These are phyloP conservation scores for Lochmaea capreae DNA, from an alignment of 2,888 invertebrate genomes.

Conservation along the genomic window DNA sequence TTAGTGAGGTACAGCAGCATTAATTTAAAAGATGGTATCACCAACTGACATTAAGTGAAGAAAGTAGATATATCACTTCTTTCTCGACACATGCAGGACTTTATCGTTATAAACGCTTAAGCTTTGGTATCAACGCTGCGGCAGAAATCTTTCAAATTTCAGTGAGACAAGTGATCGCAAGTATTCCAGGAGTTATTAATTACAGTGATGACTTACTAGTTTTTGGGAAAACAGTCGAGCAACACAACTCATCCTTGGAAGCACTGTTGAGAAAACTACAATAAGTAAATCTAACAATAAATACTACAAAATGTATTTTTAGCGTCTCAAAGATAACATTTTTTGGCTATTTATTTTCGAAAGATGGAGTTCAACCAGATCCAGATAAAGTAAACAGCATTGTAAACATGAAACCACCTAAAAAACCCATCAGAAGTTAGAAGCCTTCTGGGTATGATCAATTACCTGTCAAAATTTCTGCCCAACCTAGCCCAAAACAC, in stretches of 20 bases:
- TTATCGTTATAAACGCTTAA: conserved; percentile 57
- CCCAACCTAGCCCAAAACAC: no score
- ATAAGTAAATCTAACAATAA: neutral
- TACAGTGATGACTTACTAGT: neutral
- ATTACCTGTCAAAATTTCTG: no score
- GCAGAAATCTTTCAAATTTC: conserved; percentile 50
- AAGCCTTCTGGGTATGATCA: neutral
- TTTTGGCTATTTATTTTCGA: neutral
- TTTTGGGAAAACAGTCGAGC: neutral
- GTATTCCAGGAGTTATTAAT: neutral
- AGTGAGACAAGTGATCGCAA: neutral
- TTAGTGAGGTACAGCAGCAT: neutral
- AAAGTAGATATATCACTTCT: conserved; percentile 43
- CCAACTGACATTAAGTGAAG: conserved; percentile 48
- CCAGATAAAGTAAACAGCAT: neutral
- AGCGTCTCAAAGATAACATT: neutral
- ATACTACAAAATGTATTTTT: neutral
- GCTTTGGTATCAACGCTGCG: conserved; percentile 58
- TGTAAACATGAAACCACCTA: neutral
- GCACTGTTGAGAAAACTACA: neutral
- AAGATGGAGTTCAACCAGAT: neutral
- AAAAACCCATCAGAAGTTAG: neutral
- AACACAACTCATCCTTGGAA: neutral
- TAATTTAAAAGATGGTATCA: conserved; percentile 48
- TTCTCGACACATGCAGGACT: conserved; percentile 46